Evolutionary conservation across 2,797 vertebrate species (phyloP).

Genomic region (Hapalemur alaotrensis): DNA sequence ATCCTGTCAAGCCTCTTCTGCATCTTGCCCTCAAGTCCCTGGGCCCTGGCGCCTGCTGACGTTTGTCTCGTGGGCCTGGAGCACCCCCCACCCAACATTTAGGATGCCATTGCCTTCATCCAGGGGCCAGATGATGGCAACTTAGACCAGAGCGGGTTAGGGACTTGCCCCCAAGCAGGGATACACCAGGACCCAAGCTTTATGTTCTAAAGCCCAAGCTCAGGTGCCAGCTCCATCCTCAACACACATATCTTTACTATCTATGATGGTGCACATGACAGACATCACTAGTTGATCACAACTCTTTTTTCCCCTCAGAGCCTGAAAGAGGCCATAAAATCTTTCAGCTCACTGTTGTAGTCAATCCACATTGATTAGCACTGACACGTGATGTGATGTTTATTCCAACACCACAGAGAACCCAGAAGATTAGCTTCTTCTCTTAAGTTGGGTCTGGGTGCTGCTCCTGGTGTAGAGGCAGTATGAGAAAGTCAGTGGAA

Average conservation of each 20-base stretch:
- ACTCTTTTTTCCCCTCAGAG: not conserved
- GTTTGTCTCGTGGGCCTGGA: not conserved
- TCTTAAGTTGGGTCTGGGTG: not conserved
- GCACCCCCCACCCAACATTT: too few relatives aligned
- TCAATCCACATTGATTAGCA: too few relatives aligned
- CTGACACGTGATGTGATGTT: too few relatives aligned
- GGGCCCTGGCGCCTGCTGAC: not conserved
- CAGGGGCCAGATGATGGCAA: not conserved
- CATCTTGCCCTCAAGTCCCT: not conserved
- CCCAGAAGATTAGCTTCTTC: not conserved
- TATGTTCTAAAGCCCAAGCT: not conserved
- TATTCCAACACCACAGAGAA: not conserved
- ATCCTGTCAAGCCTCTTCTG: not conserved
- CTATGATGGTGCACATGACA: not conserved
- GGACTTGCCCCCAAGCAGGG: not conserved
- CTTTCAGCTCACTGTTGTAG: not conserved
- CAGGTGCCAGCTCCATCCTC: not conserved
- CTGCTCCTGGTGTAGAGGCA: not conserved
- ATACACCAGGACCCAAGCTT: not conserved
- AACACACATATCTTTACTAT: not conserved
- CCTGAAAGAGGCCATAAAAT: not conserved
- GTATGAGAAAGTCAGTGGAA: not conserved
- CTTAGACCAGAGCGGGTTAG: fast-evolving
- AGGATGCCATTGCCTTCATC: not conserved
- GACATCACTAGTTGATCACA: not conserved